These are phyloP conservation scores for Apeltes quadracus DNA, from an alignment of 2,113 vertebrate genomes.

Conservation along the genomic window DNA sequence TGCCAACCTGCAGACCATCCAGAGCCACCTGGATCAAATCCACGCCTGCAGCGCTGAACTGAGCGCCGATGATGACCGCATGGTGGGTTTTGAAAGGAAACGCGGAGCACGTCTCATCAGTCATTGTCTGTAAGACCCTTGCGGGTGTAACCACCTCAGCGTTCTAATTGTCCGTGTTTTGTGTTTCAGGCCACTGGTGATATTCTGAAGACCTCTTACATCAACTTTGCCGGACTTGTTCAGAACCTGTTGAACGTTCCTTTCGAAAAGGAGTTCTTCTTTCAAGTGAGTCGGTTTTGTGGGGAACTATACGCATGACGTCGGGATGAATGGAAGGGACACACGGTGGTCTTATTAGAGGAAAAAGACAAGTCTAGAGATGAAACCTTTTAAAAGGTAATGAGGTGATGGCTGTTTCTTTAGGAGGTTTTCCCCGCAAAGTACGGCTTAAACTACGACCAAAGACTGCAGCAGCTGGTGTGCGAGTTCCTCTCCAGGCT, in stretches of 20 bases:
- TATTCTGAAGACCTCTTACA: conserved; percentile 54
- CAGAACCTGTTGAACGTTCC: conserved; percentile 63
- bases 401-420: neutral
- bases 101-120: neutral
- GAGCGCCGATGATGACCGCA: conserved; percentile 36
- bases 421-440: conserved; percentile 78
- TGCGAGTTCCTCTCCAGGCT: conserved; percentile 79
- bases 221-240: conserved; percentile 64
- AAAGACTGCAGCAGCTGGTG: conserved; percentile 70
- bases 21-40: conserved; percentile 69
- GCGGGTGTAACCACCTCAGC: neutral
- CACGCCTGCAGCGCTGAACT: conserved; percentile 54
- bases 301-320: neutral
- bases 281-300: conserved; percentile 49
- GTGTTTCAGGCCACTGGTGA: conserved; percentile 46
- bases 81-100: conserved; percentile 37
- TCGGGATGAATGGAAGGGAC: neutral
- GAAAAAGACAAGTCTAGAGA: neutral
- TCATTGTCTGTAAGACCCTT: neutral
- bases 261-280: conserved; percentile 66
- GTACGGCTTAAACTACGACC: conserved; percentile 79
- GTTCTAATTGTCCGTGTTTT: neutral
- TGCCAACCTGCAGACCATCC: conserved; percentile 58
- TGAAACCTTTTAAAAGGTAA: neutral
- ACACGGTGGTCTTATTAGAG: neutral